A percentile compares a stretch with the other conserved stretches of the same genome.
phyloP scores from a whole-genome alignment of 2,888 invertebrate species.

The Amphipyra tragopoginis region DNA sequence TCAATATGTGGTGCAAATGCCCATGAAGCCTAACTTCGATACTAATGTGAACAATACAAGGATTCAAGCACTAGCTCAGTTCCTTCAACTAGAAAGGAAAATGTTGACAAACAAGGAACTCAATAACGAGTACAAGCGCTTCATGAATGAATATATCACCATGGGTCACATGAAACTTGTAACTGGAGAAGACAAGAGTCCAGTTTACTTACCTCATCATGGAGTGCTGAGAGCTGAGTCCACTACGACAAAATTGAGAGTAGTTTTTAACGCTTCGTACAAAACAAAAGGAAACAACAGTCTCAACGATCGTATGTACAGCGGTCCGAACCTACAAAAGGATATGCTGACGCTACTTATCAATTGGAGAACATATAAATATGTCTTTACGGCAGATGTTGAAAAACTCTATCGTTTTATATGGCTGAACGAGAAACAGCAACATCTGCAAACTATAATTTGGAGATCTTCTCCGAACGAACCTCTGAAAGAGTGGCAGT shows the following conservation, averaged over 20 bases:
- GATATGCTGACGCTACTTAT: conserved; percentile 9
- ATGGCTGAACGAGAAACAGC: conserved; percentile 12
- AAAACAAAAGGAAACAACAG: conserved; percentile 4
- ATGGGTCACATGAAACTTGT: conserved; percentile 19
- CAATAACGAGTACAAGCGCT: neutral
- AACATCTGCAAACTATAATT: conserved; percentile 19
- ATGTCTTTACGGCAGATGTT: no score
- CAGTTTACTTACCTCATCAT: conserved; percentile 14
- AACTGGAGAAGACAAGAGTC: neutral
- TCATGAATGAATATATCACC: conserved; percentile 15
- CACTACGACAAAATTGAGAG: no score
- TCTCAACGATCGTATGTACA: conserved; percentile 7
- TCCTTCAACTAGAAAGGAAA: conserved; percentile 14
- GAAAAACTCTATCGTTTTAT: no score
- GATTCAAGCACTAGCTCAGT: no score
- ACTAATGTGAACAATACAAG: no score
- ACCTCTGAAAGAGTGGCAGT: no score
- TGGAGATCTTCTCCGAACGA: conserved; percentile 13
- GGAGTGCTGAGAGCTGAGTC: conserved; percentile 7
- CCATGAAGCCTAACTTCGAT: no score
- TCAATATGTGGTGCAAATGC: no score
- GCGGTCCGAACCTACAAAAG: conserved; percentile 9
- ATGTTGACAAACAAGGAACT: conserved; percentile 7
- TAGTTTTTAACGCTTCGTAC: conserved; percentile 3
- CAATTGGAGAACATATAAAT: conserved; percentile 11